Evolutionary conservation across 2,888 invertebrate genomes (phyloP).

Genomic region (Latrodectus elegans): DNA sequence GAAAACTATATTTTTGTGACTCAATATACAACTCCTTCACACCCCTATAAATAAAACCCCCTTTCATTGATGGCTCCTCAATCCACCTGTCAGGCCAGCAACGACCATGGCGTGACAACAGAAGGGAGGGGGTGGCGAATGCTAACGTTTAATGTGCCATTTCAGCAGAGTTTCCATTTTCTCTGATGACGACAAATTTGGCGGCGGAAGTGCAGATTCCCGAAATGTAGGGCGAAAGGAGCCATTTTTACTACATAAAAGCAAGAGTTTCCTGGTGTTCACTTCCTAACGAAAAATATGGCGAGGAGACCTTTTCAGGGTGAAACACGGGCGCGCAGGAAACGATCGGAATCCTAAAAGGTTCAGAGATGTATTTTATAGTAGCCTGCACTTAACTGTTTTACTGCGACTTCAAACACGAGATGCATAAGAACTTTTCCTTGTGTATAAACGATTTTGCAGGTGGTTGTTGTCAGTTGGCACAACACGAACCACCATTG

Average conservation of each 20-base stretch:
- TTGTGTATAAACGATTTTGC: background rate
- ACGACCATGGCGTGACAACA: background rate
- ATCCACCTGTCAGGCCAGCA: too few species aligned
- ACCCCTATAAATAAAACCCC: too few species aligned
- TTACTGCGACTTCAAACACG: background rate
- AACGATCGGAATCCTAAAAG: background rate
- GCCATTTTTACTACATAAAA: background rate
- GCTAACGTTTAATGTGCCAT: background rate
- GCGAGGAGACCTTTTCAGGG: conserved; percentile 34
- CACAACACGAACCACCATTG: background rate
- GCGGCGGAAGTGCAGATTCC: background rate
- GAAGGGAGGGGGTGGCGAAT: background rate
- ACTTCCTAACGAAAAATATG: background rate
- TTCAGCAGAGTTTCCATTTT: background rate
- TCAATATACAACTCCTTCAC: too few species aligned
- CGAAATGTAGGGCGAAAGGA: background rate
- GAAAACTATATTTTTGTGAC: too few species aligned
- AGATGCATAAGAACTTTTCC: background rate
- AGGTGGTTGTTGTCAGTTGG: background rate
- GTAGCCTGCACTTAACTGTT: background rate
- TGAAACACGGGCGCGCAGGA: background rate
- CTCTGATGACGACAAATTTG: background rate
- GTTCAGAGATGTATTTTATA: background rate
- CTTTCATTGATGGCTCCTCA: too few species aligned
- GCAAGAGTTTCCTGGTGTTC: background rate